A percentile compares a stretch with the other conserved stretches of the same genome.
These are phyloP conservation scores for Melanaphis sacchari DNA, from an alignment of 1,140 invertebrate genomes.

Conservation along the genomic window DNA sequence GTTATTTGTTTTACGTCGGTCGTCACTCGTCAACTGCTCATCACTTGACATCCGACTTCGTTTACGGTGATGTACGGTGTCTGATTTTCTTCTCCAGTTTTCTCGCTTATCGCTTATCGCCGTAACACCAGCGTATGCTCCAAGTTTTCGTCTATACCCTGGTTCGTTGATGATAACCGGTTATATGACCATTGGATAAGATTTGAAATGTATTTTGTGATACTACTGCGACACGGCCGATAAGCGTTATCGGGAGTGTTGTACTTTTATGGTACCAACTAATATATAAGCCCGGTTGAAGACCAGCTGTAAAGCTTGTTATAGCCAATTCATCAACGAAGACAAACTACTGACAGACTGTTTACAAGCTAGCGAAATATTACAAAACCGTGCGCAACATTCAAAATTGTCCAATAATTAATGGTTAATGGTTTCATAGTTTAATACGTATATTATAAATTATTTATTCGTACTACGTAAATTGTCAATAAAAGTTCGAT, in stretches of 20 bases:
- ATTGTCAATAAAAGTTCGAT: not conserved
- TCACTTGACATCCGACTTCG: not conserved
- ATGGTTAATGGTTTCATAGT: not conserved
- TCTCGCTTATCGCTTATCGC: slow-evolving; percentile 53
- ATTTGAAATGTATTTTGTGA: not conserved
- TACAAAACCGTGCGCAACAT: not conserved
- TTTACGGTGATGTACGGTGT: not conserved
- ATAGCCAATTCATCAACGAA: no score
- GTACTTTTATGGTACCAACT: no score
- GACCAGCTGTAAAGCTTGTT: no score
- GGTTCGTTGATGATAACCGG: not conserved
- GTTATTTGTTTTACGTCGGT: not conserved
- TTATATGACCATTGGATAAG: not conserved
- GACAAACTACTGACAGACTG: no score
- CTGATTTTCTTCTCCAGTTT: slow-evolving; percentile 53
- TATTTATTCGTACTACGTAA: not conserved
- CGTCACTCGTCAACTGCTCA: not conserved
- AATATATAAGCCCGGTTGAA: no score
- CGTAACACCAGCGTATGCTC: slow-evolving; percentile 22
- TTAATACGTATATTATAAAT: not conserved
- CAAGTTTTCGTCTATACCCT: slow-evolving; percentile 34
- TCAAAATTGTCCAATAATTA: not conserved
- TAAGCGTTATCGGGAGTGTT: not conserved
- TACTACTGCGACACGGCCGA: not conserved
- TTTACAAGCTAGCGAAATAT: not conserved